phyloP scores from a whole-genome alignment of 2,888 invertebrate species.

The Drosophila diplacantha region DNA sequence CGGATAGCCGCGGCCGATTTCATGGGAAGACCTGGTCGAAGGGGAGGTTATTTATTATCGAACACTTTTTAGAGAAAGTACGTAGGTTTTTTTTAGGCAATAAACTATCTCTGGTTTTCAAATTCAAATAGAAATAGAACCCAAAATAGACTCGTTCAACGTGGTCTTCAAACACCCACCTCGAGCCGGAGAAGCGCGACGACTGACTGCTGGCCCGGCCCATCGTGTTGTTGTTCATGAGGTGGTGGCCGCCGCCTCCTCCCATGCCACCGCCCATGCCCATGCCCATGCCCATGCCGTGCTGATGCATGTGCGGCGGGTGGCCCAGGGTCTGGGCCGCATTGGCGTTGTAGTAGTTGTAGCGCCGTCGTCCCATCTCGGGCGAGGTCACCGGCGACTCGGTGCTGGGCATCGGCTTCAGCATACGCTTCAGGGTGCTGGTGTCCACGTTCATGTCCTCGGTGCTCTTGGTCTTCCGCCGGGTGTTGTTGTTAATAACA shows the following conservation, averaged over 20 bases:
- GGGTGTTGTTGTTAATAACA: slow-evolving; percentile 86
- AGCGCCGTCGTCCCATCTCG: slow-evolving; percentile 90
- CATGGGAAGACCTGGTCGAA: slow-evolving; percentile 82
- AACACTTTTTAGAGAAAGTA: background rate
- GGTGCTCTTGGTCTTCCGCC: slow-evolving; percentile 92
- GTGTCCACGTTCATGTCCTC: slow-evolving; percentile 88
- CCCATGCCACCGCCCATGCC: slow-evolving; percentile 41
- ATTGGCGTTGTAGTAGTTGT: slow-evolving; percentile 82
- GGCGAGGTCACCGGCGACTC: slow-evolving; percentile 94
- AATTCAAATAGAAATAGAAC: too few species aligned
- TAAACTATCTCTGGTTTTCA: background rate
- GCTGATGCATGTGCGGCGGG: slow-evolving; percentile 81
- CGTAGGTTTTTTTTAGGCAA: too few species aligned
- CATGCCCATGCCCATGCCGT: slow-evolving; percentile 44
- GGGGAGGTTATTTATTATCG: background rate
- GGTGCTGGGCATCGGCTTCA: slow-evolving; percentile 94
- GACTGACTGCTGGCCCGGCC: slow-evolving; percentile 81
- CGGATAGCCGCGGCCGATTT: slow-evolving; percentile 85
- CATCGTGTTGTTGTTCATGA: slow-evolving; percentile 80
- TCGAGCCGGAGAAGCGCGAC: slow-evolving; percentile 82
- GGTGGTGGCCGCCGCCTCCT: slow-evolving; percentile 76
- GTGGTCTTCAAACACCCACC: slow-evolving; percentile 79
- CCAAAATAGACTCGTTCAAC: too few species aligned
- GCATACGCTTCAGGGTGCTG: slow-evolving; percentile 92
- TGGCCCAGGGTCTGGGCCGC: slow-evolving; percentile 76